Evolutionary conservation across 2,888 invertebrate genomes (phyloP), one percentile per base, ranked within the genome.

Genomic region (Anticlea derivata): DNA sequence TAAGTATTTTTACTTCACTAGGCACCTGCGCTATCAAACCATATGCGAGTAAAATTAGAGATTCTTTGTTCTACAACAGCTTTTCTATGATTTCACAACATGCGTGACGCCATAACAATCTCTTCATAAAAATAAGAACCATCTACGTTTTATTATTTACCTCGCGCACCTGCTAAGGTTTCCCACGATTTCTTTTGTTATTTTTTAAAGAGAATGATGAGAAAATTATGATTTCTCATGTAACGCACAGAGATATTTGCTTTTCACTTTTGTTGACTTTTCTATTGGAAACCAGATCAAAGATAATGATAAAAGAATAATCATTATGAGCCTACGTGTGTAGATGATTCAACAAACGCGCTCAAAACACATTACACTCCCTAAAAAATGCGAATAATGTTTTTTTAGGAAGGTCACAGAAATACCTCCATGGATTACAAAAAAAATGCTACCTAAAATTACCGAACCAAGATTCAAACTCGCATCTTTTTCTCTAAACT

Each of bases 141-240:
- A 50, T 33, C 54, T 48, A 23, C 43, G 63, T 68, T 71, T 69
- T 72, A 70, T 70, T 72, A 74, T 71, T 71, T 69, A 70, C 55
- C 60, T 60, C 63, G 66, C 68, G 69, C 86, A 86, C 83, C 86
- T 86, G 86, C 75, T 67, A 55, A 58, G 50, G 54, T 49, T 84
- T 86, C 86, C 75, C 86, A 86, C 85, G 84, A 74, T 75, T 73
- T 72, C 69, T 68, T 75, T 70, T 73, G 68, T 74, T 76, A 74
- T 62, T 62, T 64, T 62, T 57, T 61, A 62, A 66, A 71, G 66
- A 82, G 77, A 79, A 83, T 82, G 69, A 75, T 83, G 80, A 68
- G 82, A 84, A 80, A 70, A 60, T 57, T 60, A 62, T 55, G 60
- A 44, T 73, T 69, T 73, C 68, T 73, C 65, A 63, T 61, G 66